Evolutionary conservation across 2,888 invertebrate species (phyloP).

Genomic region (Pemphredon lugubris): DNA sequence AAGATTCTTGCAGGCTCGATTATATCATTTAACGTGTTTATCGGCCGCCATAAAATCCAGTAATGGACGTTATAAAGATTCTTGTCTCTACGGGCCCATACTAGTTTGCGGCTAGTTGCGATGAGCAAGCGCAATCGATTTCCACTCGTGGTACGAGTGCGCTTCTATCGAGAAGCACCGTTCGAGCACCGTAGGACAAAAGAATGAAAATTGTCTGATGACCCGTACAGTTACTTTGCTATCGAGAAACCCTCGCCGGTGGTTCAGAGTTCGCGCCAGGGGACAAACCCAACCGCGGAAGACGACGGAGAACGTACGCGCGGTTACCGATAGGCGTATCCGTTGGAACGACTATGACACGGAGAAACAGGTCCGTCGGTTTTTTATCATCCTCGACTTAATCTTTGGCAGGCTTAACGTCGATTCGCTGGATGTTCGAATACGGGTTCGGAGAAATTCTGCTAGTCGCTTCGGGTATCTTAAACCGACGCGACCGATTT

Average conservation of each 20-base stretch:
- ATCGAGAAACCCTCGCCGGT: slow-evolving; percentile 48
- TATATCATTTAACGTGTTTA: slow-evolving; percentile 24
- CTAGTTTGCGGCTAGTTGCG: slow-evolving; percentile 18
- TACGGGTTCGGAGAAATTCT: no score
- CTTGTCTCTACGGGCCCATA: slow-evolving; percentile 17
- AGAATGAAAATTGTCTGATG: slow-evolving; percentile 74
- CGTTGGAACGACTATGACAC: background rate
- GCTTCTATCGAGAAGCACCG: slow-evolving; percentile 50
- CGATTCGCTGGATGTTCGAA: no score
- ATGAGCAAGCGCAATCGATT: slow-evolving; percentile 47
- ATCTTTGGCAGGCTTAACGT: background rate
- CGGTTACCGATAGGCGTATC: slow-evolving; percentile 9
- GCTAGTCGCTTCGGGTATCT: no score
- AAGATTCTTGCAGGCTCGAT: slow-evolving; percentile 19
- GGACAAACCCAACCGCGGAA: slow-evolving; percentile 60
- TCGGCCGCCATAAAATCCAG: slow-evolving; percentile 25
- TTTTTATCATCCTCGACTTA: background rate
- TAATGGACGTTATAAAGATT: slow-evolving; percentile 38
- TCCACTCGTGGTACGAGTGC: slow-evolving; percentile 36
- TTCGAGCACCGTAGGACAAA: slow-evolving; percentile 54
- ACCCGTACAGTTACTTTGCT: slow-evolving; percentile 68
- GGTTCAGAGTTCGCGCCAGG: slow-evolving; percentile 71
- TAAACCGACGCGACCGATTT: no score
- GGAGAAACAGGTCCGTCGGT: background rate
- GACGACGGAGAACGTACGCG: slow-evolving; percentile 43